phyloP scores from a whole-genome alignment of 2,113 vertebrate species.

The Daphoenositta chrysoptera region DNA sequence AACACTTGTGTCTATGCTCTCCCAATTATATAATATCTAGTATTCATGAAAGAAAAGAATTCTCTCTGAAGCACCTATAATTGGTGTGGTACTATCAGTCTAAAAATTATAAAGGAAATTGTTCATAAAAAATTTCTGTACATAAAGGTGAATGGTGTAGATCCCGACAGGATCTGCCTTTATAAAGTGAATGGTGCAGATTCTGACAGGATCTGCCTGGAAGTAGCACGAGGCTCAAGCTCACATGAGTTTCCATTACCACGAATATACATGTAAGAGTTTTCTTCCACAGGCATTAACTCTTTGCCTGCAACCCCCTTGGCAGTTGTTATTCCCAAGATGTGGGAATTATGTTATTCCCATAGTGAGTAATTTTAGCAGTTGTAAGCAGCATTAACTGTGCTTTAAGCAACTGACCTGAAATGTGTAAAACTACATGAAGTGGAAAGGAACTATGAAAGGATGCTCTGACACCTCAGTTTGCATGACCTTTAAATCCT shows the following conservation, averaged over 20 bases:
- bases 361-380: background rate
- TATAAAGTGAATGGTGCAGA: background rate
- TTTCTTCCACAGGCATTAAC: background rate
- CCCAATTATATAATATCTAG: background rate
- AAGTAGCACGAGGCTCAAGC: background rate
- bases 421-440: background rate
- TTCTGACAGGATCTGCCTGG: background rate
- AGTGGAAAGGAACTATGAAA: background rate
- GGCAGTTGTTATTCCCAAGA: background rate
- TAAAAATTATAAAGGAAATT: background rate
- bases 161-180: background rate
- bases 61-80: background rate
- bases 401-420: conserved; percentile 4
- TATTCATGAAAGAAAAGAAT: background rate
- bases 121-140: background rate
- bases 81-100: background rate
- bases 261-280: background rate
- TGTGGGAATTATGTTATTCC: background rate
- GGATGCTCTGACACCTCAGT: background rate
- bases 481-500: background rate
- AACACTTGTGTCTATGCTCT: background rate
- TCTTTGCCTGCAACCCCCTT: background rate
- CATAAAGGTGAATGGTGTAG: background rate
- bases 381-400: background rate
- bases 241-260: background rate